phyloP scores from a whole-genome alignment of 2,113 vertebrate species.

The Pluvianellus socialis region DNA sequence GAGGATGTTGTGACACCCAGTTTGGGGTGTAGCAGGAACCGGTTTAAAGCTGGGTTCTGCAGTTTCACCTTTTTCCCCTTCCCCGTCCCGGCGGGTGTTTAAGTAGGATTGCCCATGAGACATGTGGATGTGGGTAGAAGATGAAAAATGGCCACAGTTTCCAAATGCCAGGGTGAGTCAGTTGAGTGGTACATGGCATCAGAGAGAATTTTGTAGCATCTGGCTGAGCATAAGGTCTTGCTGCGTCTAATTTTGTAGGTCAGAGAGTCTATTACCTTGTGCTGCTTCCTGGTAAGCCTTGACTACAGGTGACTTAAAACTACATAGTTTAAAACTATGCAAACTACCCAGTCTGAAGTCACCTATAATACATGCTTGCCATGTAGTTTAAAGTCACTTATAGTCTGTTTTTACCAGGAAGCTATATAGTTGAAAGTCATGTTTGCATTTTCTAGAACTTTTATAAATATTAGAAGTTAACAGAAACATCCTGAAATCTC shows the following conservation, averaged over 20 bases:
- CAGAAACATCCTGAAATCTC: background rate
- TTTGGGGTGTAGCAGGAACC: background rate
- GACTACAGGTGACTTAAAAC: background rate
- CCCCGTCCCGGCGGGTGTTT: background rate
- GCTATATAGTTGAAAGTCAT: background rate
- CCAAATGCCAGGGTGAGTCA: background rate
- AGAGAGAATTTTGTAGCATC: background rate
- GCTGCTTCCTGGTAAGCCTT: background rate
- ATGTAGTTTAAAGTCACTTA: background rate
- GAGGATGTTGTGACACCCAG: background rate
- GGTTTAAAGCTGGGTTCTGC: background rate
- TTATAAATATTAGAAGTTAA: background rate
- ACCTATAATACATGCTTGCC: background rate
- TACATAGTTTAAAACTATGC: background rate
- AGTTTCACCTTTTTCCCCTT: background rate
- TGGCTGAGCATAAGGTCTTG: background rate
- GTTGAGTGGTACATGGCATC: rapidly evolving
- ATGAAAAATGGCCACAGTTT: background rate
- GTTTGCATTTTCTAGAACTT: background rate
- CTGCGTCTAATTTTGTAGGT: background rate
- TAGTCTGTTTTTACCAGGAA: background rate
- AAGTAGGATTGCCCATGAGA: background rate
- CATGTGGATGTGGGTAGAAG: rapidly evolving
- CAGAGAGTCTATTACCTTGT: background rate
- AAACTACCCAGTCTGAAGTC: background rate